Base-by-base conservation (phyloP, 1,140 invertebrate genomes). In the Drosophila chauvacae region DNA sequence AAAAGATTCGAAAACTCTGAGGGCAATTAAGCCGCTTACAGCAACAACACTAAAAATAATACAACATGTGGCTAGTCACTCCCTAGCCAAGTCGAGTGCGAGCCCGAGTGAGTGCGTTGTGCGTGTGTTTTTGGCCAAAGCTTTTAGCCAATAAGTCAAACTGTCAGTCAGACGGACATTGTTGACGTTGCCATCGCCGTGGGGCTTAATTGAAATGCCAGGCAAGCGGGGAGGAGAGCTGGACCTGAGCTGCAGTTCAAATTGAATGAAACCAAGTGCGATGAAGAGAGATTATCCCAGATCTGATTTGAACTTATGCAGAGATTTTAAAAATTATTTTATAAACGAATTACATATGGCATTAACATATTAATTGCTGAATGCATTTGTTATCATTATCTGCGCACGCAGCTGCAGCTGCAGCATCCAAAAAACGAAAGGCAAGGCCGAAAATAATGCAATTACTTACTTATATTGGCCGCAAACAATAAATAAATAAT, bases 21-120 rank as follows among this genome's bases (percentile, higher is more conserved):
- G 26, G 47, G 42, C 70, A 75, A 83, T 80, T 80, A 86, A 86
- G 83, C 83, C 70, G 83, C 83, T 87, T 86, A 86, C 48, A 69
- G 73, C 61, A 77, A 44, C 62, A 71, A 70, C 64, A 51, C 51
- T 37, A 3, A 37, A 56, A 61, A 51, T 63, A 77, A 85, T 73
- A 77, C 74, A 50, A 77, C 74, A 50, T 78, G 48, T 77, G 81
- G 41, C 81, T 81, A 85, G 73, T 80, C 81, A 85, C 81, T 72
- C 56, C 66, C 77, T 64, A 69, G 75, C 62, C 75, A 69, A 61
- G 73, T 50, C 55, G 13, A 7, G 20, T 11, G 13, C 23, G 42
- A 44, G 42, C 10, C 20, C 7, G 1, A 45, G 47, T 35, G 70
- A 75, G 61, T 75, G 70, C 23, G 37, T 62, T 47, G 61, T 75